Evolutionary conservation across 2,113 vertebrate species (phyloP).

Genomic region (Raja brachyura): DNA sequence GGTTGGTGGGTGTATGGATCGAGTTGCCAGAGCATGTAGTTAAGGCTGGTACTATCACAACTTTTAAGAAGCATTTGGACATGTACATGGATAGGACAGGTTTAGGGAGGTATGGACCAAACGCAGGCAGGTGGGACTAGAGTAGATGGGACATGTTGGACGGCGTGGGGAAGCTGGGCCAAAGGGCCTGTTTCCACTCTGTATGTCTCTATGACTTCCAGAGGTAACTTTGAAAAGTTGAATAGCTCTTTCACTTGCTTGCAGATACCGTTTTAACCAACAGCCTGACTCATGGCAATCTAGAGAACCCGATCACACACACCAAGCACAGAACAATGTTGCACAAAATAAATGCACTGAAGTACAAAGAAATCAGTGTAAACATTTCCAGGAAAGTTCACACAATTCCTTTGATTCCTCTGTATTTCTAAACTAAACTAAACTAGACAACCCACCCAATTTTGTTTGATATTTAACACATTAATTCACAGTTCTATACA

Average conservation of each 20-base stretch:
- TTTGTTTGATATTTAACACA: neutral
- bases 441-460: neutral
- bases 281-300: neutral
- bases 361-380: neutral
- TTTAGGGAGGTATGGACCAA: too few relatives aligned
- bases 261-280: neutral
- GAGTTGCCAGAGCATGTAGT: too few relatives aligned
- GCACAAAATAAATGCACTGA: neutral
- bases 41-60: too few relatives aligned
- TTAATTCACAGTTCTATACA: neutral
- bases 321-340: neutral
- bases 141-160: too few relatives aligned
- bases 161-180: too few relatives aligned
- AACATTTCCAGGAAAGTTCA: neutral
- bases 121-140: too few relatives aligned
- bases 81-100: too few relatives aligned
- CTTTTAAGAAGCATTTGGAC: too few relatives aligned
- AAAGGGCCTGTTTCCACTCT: too few relatives aligned
- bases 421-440: too few relatives aligned
- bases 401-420: neutral
- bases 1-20: too few relatives aligned
- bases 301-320: neutral
- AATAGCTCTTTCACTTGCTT: neutral
- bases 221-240: neutral
- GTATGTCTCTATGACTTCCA: neutral